Conservation (phyloP, 2,797 vertebrate genomes). For the Micrastur ruficollis region DNA sequence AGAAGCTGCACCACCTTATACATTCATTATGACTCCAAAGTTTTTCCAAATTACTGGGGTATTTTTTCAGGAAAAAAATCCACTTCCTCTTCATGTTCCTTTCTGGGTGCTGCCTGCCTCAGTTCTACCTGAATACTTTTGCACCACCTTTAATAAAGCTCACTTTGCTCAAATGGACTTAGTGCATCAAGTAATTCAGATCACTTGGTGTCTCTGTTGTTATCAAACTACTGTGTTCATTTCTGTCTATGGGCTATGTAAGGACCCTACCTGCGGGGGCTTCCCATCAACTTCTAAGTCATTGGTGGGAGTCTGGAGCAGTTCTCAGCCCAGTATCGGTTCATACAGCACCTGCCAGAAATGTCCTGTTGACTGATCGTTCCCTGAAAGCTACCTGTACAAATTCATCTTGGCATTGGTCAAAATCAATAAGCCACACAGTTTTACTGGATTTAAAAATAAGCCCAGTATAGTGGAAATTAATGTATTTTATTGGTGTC, state of each 20-base stretch:
- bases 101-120: neutral
- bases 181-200: neutral
- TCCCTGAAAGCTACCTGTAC: neutral
- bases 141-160: neutral
- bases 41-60: neutral
- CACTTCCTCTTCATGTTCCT: neutral
- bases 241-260: neutral
- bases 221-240: rapidly evolving
- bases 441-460: neutral
- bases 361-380: rapidly evolving
- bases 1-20: neutral
- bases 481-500: neutral
- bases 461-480: neutral
- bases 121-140: neutral
- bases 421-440: neutral
- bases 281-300: neutral
- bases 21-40: neutral
- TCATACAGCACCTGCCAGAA: neutral
- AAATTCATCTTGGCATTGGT: neutral
- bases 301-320: neutral
- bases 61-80: neutral
- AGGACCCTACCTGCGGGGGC: neutral
- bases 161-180: neutral
- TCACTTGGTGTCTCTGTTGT: neutral
- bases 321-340: neutral